Conservation (phyloP, 2,888 invertebrate species). For the Pimpla rufipes region DNA sequence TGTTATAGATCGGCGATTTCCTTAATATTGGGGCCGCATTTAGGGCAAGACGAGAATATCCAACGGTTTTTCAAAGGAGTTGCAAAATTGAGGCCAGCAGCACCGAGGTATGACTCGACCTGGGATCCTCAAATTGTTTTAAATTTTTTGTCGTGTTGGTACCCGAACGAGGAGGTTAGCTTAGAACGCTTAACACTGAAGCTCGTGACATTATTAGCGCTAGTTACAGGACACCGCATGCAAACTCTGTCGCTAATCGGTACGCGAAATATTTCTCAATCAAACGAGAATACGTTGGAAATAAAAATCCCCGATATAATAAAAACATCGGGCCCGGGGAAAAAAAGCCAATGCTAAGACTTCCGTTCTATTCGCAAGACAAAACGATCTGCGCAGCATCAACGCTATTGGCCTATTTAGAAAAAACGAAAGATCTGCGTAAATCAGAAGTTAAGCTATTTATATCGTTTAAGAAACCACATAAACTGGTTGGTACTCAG, state of each 20-base stretch:
- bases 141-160: not conserved
- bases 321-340: conserved; percentile 49
- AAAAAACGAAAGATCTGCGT: conserved; percentile 44
- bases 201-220: conserved; percentile 53
- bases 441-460: not conserved
- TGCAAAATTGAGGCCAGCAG: not conserved
- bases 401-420: conserved; percentile 23
- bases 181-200: conserved; percentile 52
- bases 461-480: conserved; percentile 11
- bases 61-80: conserved; percentile 1
- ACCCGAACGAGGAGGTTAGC: conserved; percentile 41
- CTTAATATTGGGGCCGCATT: conserved; percentile 52
- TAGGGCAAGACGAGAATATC: not conserved
- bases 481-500: conserved; percentile 6
- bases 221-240: conserved; percentile 56
- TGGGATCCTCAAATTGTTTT: no score
- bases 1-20: conserved; percentile 71
- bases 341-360: conserved; percentile 45
- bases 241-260: conserved; percentile 53
- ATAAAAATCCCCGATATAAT: conserved; percentile 48
- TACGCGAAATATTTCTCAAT: conserved; percentile 45
- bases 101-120: no score
- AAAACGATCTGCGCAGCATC: conserved; percentile 40
- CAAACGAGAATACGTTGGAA: conserved; percentile 21
- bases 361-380: conserved; percentile 31